Conservation (phyloP, 2,888 invertebrate species). For the Pristionchus japonicus region DNA sequence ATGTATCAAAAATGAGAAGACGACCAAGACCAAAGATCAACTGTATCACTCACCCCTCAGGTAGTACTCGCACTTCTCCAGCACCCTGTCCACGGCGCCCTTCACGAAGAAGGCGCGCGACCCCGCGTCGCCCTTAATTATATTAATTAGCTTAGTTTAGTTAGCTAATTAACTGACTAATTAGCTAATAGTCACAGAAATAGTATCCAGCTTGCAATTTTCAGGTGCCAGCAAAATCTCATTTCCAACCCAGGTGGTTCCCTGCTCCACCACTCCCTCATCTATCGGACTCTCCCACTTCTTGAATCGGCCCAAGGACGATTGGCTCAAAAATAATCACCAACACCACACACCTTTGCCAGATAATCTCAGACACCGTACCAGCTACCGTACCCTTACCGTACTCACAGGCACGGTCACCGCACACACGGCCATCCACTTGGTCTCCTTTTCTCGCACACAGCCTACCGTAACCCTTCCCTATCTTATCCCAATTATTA, state of each 20-base stretch:
- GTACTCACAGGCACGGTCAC: slow-evolving; percentile 37
- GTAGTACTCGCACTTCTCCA: slow-evolving; percentile 79
- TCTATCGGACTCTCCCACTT: too few species aligned
- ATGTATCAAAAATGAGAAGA: background rate
- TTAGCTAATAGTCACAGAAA: background rate
- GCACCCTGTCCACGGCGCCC: slow-evolving; percentile 91
- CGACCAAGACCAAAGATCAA: background rate
- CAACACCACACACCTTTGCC: too few species aligned
- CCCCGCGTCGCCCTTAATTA: slow-evolving; percentile 54
- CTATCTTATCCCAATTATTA: too few species aligned
- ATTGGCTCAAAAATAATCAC: too few species aligned
- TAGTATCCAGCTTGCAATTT: too few species aligned
- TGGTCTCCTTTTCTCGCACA: too few species aligned
- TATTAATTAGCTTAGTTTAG: background rate
- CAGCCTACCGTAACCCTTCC: too few species aligned
- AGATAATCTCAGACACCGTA: too few species aligned
- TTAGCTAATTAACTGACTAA: background rate
- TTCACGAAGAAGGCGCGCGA: slow-evolving; percentile 84
- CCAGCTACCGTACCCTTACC: too few species aligned
- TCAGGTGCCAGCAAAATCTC: too few species aligned
- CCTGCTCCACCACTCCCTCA: too few species aligned
- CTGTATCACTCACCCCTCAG: slow-evolving; percentile 52
- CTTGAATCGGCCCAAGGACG: too few species aligned
- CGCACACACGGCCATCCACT: slow-evolving; percentile 93
- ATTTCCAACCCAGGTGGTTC: background rate